phyloP scores from a whole-genome alignment of 2,888 invertebrate species.

The Xestoiulus laeticollis region DNA sequence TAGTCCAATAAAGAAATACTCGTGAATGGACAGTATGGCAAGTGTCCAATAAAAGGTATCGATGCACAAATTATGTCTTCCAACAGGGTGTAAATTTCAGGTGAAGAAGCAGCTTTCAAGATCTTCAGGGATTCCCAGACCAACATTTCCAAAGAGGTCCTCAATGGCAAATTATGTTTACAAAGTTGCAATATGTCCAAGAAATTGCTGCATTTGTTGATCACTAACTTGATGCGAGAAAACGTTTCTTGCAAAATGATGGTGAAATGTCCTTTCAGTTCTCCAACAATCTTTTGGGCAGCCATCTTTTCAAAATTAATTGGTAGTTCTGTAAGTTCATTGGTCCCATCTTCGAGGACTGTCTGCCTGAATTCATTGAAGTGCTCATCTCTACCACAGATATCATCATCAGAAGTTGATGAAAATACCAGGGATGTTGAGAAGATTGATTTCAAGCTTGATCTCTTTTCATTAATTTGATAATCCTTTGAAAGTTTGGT shows the following conservation, averaged over 20 bases:
- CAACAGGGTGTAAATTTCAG: neutral
- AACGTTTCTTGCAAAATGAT: neutral
- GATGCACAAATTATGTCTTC: neutral
- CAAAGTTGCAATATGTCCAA: neutral
- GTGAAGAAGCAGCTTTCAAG: neutral
- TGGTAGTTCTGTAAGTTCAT: neutral
- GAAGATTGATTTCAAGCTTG: neutral
- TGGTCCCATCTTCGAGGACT: neutral
- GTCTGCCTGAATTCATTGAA: neutral
- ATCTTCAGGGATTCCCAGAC: neutral
- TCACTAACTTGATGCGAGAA: neutral
- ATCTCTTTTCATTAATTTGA: neutral
- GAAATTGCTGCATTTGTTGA: slow-evolving; percentile 1
- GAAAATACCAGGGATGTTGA: neutral
- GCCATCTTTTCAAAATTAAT: neutral
- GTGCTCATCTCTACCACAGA: neutral
- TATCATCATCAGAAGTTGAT: neutral
- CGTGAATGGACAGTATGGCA: neutral
- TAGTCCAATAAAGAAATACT: neutral
- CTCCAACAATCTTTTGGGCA: neutral
- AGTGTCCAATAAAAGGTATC: neutral
- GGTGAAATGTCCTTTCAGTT: slow-evolving; percentile 4
- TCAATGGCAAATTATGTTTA: neutral
- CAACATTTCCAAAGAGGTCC: neutral
- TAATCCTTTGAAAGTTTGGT: neutral